phyloP scores from a whole-genome alignment of 2,888 invertebrate species.

The Notodonta ziczac region DNA sequence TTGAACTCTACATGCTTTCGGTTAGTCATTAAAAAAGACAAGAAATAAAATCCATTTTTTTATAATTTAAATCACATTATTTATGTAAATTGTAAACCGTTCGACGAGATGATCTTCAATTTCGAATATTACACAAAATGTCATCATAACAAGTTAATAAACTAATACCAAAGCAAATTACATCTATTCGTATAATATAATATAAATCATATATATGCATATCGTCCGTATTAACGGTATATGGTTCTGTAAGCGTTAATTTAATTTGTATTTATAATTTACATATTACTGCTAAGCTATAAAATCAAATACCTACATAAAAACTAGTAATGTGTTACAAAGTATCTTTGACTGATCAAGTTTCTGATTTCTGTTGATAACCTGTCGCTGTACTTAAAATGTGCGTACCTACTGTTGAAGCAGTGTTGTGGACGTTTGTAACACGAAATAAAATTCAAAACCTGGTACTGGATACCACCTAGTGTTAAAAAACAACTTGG shows the following conservation, averaged over 20 bases:
- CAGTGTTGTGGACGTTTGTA: too few species aligned
- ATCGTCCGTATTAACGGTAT: conserved; percentile 21
- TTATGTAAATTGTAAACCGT: conserved; percentile 27
- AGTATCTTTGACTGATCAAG: conserved; percentile 34
- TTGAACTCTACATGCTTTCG: too few species aligned
- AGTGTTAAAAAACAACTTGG: conserved; percentile 11
- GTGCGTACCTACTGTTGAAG: too few species aligned
- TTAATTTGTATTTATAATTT: conserved; percentile 38
- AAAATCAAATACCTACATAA: conserved; percentile 31
- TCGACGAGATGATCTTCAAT: conserved; percentile 17
- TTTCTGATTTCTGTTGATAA: conserved; percentile 25
- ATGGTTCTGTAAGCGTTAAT: conserved; percentile 17
- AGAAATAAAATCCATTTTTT: too few species aligned
- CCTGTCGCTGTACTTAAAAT: conserved; percentile 2
- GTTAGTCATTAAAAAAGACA: too few species aligned
- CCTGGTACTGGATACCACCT: too few species aligned
- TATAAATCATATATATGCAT: conserved; percentile 6
- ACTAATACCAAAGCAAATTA: conserved; percentile 15
- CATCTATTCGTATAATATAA: conserved; percentile 8
- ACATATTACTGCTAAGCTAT: conserved; percentile 40
- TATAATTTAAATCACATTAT: conserved; percentile 1
- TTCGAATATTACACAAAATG: conserved; percentile 23
- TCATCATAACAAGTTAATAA: conserved; percentile 11
- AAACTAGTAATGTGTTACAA: conserved; percentile 38
- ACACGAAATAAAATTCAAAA: too few species aligned